Evolutionary conservation across 2,888 invertebrate genomes (phyloP).

Genomic region (Tubulanus polymorphus): DNA sequence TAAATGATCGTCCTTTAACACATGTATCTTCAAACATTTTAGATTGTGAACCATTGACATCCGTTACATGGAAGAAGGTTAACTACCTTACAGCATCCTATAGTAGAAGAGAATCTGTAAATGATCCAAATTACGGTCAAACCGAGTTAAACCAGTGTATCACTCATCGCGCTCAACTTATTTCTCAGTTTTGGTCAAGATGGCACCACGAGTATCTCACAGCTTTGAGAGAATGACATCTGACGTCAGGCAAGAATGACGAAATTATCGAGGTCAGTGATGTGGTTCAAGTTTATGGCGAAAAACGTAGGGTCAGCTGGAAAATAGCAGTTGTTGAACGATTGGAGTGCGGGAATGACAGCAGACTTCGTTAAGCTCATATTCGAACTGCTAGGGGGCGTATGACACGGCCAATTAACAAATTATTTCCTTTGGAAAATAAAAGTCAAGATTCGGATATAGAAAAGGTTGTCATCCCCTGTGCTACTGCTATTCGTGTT

Average conservation of each 20-base stretch:
- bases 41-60: too few relatives aligned
- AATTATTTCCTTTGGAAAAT: too few relatives aligned
- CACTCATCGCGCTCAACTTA: background rate
- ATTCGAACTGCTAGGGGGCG: slow-evolving; percentile 9
- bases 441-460: too few relatives aligned
- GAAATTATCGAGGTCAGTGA: background rate
- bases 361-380: slow-evolving; percentile 8
- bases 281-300: background rate
- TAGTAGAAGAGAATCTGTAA: background rate
- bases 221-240: background rate
- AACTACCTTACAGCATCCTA: slow-evolving; percentile 9
- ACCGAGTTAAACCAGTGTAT: background rate
- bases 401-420: slow-evolving; percentile 10
- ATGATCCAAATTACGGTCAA: background rate
- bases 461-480: too few relatives aligned
- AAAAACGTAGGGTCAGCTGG: background rate
- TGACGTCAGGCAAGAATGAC: background rate
- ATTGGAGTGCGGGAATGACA: slow-evolving; percentile 11
- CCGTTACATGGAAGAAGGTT: slow-evolving; percentile 12
- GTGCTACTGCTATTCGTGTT: too few relatives aligned
- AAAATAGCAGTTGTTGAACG: background rate
- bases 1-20: too few relatives aligned
- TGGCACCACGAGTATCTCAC: slow-evolving; percentile 9
- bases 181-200: slow-evolving; percentile 10
- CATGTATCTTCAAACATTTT: too few relatives aligned